phyloP scores from a whole-genome alignment of 2,797 vertebrate species.

The Hydrophis major region DNA sequence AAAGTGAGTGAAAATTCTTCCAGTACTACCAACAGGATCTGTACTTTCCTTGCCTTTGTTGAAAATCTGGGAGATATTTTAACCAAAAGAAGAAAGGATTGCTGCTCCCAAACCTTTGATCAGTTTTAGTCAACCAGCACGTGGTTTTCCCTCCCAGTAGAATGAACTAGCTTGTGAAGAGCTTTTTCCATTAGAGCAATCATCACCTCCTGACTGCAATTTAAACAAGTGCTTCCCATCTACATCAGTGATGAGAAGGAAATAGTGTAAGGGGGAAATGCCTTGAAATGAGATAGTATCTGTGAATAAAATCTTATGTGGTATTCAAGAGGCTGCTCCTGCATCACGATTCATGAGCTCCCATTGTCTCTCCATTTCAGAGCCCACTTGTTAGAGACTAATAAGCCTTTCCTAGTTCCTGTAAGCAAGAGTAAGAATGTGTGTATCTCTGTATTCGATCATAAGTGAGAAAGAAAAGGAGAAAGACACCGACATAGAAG shows the following conservation, averaged over 20 bases:
- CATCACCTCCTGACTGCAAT: slow-evolving; percentile 54
- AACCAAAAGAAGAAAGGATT: slow-evolving; percentile 27
- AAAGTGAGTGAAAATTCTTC: slow-evolving; percentile 16
- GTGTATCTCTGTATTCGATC: slow-evolving; percentile 19
- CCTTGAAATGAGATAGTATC: slow-evolving; percentile 34
- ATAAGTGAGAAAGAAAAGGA: slow-evolving; percentile 21
- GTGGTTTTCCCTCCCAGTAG: slow-evolving; percentile 34
- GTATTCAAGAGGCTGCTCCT: slow-evolving; percentile 36
- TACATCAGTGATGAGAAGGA: slow-evolving; percentile 50
- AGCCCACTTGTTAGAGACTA: slow-evolving; percentile 20
- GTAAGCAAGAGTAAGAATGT: slow-evolving; percentile 31
- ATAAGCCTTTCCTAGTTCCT: slow-evolving; percentile 14
- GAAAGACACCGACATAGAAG: background rate
- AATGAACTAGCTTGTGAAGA: slow-evolving; percentile 53
- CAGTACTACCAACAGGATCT: slow-evolving; percentile 29
- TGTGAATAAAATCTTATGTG: slow-evolving; percentile 36
- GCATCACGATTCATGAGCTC: slow-evolving; percentile 33
- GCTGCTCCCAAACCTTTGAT: slow-evolving; percentile 44
- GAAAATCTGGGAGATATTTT: slow-evolving; percentile 34
- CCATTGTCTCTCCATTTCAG: slow-evolving; percentile 17
- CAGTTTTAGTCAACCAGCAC: slow-evolving; percentile 38
- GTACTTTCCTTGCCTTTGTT: background rate
- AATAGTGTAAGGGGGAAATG: slow-evolving; percentile 42
- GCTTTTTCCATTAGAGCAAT: slow-evolving; percentile 57
- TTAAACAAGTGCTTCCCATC: slow-evolving; percentile 49